A percentile compares a stretch with the other conserved stretches of the same genome.
phyloP scores from a whole-genome alignment of 2,113 vertebrate species.

The Pterocles burchelli region DNA sequence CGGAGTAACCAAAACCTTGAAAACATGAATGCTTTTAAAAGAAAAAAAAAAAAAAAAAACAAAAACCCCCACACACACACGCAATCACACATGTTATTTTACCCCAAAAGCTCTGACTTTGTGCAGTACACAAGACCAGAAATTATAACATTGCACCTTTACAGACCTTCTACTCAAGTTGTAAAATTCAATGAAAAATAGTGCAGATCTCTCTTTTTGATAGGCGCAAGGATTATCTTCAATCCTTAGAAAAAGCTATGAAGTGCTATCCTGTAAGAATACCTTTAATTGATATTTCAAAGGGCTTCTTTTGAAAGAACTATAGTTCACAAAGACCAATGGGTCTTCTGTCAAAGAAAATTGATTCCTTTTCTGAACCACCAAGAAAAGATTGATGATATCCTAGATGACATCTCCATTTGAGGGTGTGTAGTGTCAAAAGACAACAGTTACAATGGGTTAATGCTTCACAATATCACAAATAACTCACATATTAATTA shows the following conservation, averaged over 20 bases:
- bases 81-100: background rate
- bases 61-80: background rate
- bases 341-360: slow-evolving; percentile 78
- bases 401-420: slow-evolving; percentile 54
- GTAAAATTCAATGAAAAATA: slow-evolving; percentile 50
- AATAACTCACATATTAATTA: slow-evolving; percentile 37
- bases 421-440: slow-evolving; percentile 43
- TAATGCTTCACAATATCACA: slow-evolving; percentile 1
- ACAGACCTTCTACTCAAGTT: slow-evolving; percentile 5
- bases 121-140: background rate
- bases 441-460: slow-evolving; percentile 42
- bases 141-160: background rate
- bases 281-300: slow-evolving; percentile 74
- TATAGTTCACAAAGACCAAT: slow-evolving; percentile 75
- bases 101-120: background rate
- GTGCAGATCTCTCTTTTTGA: slow-evolving; percentile 50
- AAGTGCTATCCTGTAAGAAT: slow-evolving; percentile 63
- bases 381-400: slow-evolving; percentile 75
- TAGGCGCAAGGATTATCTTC: slow-evolving; percentile 57
- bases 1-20: background rate
- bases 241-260: slow-evolving; percentile 53
- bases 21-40: background rate
- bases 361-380: slow-evolving; percentile 69
- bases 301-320: slow-evolving; percentile 72
- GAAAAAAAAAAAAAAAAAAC: background rate